Conservation (phyloP, 2,113 vertebrate genomes). For the Athene noctua region DNA sequence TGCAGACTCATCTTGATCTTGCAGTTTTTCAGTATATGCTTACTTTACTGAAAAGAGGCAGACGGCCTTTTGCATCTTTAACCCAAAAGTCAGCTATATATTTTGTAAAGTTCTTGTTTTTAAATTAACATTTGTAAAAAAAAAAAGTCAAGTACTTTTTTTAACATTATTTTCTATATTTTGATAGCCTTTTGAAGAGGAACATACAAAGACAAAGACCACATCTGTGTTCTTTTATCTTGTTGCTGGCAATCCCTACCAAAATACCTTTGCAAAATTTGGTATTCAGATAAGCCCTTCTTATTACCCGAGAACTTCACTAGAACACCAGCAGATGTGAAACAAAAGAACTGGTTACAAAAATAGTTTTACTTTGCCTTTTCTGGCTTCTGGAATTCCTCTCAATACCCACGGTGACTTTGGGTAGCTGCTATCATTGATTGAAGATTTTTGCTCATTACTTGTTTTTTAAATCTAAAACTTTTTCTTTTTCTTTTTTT, state of each 20-base stretch:
- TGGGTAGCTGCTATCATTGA: background rate
- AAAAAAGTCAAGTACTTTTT: background rate
- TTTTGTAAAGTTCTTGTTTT: background rate
- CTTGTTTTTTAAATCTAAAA: background rate
- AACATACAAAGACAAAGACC: background rate
- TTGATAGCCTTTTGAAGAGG: background rate
- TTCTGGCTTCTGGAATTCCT: background rate
- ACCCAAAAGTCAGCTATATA: background rate
- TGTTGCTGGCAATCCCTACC: background rate
- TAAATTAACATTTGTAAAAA: background rate
- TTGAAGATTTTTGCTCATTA: background rate
- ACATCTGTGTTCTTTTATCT: background rate
- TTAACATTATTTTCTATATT: background rate
- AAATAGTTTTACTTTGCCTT: background rate
- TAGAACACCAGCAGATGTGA: background rate
- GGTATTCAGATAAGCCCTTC: background rate
- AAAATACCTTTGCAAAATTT: background rate
- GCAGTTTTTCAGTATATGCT: background rate
- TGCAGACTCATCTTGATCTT: background rate
- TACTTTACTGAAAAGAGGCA: background rate
- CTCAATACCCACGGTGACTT: background rate
- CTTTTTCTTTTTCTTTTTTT: background rate
- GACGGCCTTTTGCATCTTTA: accelerated
- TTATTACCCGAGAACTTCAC: background rate
- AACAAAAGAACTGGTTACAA: background rate